Evolutionary conservation across 2,797 vertebrate species (phyloP), one percentile per base, ranked within the genome.

Genomic region (Chaetophractus vellerosus): DNA sequence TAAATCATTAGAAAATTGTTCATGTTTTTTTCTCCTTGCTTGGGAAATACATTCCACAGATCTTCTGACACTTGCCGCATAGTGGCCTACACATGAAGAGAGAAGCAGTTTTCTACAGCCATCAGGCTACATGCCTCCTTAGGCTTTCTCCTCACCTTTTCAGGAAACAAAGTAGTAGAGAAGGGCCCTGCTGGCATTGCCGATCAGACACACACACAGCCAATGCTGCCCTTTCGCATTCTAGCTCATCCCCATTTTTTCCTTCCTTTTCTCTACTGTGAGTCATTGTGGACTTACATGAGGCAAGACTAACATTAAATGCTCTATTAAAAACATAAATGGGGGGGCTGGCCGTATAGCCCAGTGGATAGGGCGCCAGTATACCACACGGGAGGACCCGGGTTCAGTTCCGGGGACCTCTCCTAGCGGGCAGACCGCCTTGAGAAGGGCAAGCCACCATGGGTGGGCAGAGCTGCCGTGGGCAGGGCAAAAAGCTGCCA

Each of bases 1-100:
- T 26, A 94, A 41, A 79, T 90, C 64, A 90, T 88, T 96, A 59
- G 87, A 78, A 92, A 74, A 41, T 74, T 59, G 12, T 52, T 16
- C 31, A 33, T 59, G 78, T 61, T 38, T 52, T 93, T 88, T 90
- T 45, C 28, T n/a, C 91, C 64, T 89, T 87, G 57, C 33, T 66
- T 76, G 48, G 52, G 69, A 93, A 90, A 21, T 80, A 81, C 21
- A 12, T 95, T 61, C 33, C 69, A 52, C 63, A 28, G 3, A 38
- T 48, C 50, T 86, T 38, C 80, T 78, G 33, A 61, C 24, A 55
- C 50, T 80, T 80, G 28, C 33, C 38, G 36, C 41, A 5, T 66
- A 76, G 38, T 81, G 69, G 86, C 84, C 68, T 69, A 50, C 14
- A 12, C 19, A 0, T 14, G n/a, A 55, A 57, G 69, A 68, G 78